phyloP scores from a whole-genome alignment of 2,797 vertebrate genomes.

The Hozukius guyotensis region DNA sequence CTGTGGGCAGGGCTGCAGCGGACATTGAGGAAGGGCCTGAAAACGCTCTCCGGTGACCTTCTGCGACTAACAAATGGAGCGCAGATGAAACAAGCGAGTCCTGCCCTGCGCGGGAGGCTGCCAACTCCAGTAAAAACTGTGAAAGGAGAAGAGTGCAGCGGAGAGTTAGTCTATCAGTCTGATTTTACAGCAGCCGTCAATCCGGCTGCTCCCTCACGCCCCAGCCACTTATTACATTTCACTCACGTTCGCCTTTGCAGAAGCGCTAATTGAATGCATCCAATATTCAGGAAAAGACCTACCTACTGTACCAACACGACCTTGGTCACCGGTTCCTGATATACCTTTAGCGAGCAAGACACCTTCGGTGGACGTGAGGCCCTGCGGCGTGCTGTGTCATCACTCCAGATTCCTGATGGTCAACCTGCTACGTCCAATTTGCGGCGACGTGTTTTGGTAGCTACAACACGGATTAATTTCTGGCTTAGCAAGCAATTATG shows the following conservation, averaged over 20 bases:
- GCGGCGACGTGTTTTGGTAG: constrained; percentile 39
- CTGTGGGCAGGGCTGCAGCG: constrained; percentile 65
- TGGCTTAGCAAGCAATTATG: constrained; percentile 41
- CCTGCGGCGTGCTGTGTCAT: constrained; percentile 29
- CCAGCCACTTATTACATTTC: constrained; percentile 40
- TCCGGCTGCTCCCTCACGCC: constrained; percentile 18
- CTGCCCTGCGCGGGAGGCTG: constrained; percentile 72
- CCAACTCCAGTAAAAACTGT: constrained; percentile 79
- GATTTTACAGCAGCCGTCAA: constrained; percentile 36
- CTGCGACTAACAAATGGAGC: constrained; percentile 81
- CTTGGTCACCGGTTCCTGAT: constrained; percentile 37
- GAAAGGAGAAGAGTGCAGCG: constrained; percentile 11
- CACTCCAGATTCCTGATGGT: constrained; percentile 36
- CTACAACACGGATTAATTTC: constrained; percentile 53
- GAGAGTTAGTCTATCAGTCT: constrained; percentile 10
- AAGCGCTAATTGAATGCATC: constrained; percentile 61
- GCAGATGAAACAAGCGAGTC: constrained; percentile 76
- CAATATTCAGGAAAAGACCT: constrained; percentile 36
- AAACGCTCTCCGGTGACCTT: constrained; percentile 84
- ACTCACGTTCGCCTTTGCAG: constrained; percentile 44
- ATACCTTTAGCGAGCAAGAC: not conserved
- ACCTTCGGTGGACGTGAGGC: not conserved
- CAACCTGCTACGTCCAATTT: constrained; percentile 40
- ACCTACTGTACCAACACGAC: constrained; percentile 42
- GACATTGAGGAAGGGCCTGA: constrained; percentile 76